Conservation (phyloP, 2,888 invertebrate species). For the Opisthograptis luteolata region DNA sequence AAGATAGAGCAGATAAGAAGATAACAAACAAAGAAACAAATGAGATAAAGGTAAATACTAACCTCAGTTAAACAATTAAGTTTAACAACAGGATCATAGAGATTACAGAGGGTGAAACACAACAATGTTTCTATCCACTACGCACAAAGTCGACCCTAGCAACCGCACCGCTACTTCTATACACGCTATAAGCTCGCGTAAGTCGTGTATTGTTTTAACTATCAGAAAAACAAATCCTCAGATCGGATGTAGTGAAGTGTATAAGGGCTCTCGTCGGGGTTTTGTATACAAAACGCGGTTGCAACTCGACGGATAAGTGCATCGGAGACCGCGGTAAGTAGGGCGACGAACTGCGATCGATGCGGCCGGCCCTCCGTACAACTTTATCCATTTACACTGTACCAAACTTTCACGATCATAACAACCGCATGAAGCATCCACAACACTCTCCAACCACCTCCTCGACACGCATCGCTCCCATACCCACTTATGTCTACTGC, state of each 20-base stretch:
- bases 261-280: slow-evolving; percentile 31
- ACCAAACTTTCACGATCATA: slow-evolving; percentile 77
- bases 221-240: slow-evolving; percentile 26
- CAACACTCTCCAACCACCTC: slow-evolving; percentile 33
- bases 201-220: slow-evolving; percentile 9
- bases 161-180: too few species aligned
- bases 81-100: neutral
- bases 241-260: slow-evolving; percentile 29
- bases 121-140: too few species aligned
- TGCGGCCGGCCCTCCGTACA: slow-evolving; percentile 74
- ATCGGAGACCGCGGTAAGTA: slow-evolving; percentile 77
- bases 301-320: slow-evolving; percentile 70
- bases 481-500: slow-evolving; percentile 10
- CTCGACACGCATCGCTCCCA: slow-evolving; percentile 37
- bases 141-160: neutral
- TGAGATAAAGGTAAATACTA: neutral
- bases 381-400: slow-evolving; percentile 80
- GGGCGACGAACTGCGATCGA: slow-evolving; percentile 84
- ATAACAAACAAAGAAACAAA: neutral
- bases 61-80: neutral
- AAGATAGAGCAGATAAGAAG: neutral
- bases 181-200: neutral
- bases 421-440: slow-evolving; percentile 50
- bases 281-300: slow-evolving; percentile 59
- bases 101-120: neutral